Evolutionary conservation across 1,140 invertebrate species (phyloP).

Genomic region (Bombus sylvicola): DNA sequence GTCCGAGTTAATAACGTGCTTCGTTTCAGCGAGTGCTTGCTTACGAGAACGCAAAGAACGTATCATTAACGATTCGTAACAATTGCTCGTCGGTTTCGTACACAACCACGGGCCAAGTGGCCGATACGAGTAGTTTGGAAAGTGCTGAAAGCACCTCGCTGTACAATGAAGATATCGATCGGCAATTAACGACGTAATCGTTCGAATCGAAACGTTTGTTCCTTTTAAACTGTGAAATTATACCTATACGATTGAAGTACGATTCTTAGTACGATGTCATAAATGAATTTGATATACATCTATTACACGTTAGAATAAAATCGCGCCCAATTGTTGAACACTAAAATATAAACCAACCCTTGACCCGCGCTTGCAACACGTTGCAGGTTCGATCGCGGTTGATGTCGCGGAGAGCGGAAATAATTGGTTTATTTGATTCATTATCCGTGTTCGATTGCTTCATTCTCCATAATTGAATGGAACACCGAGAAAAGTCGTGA

Average conservation of each 20-base stretch:
- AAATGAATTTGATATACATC: constrained; percentile 28
- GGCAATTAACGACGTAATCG: neutral
- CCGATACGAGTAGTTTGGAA: neutral
- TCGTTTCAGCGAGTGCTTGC: neutral
- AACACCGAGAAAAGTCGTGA: neutral
- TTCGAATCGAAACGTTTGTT: neutral
- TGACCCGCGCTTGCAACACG: constrained; percentile 57
- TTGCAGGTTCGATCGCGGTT: constrained; percentile 58
- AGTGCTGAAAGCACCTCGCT: neutral
- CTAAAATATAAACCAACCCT: constrained; percentile 54
- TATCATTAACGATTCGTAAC: neutral
- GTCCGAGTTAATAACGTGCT: constrained; percentile 43
- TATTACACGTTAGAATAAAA: constrained; percentile 16
- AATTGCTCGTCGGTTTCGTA: neutral
- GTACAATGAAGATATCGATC: constrained; percentile 21
- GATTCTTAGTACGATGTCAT: neutral
- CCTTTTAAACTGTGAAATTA: neutral
- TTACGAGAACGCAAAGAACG: constrained; percentile 5
- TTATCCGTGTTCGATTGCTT: constrained; percentile 9
- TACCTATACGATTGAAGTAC: too few species aligned
- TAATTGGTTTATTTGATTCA: constrained; percentile 42
- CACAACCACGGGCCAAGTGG: neutral
- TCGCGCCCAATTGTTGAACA: constrained; percentile 27
- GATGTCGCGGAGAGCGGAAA: constrained; percentile 25
- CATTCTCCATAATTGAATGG: neutral